A percentile compares a stretch with the other conserved stretches of the same genome.
These are phyloP conservation scores for Australoheros scitulus DNA, from an alignment of 2,113 vertebrate species.

Conservation along the genomic window DNA sequence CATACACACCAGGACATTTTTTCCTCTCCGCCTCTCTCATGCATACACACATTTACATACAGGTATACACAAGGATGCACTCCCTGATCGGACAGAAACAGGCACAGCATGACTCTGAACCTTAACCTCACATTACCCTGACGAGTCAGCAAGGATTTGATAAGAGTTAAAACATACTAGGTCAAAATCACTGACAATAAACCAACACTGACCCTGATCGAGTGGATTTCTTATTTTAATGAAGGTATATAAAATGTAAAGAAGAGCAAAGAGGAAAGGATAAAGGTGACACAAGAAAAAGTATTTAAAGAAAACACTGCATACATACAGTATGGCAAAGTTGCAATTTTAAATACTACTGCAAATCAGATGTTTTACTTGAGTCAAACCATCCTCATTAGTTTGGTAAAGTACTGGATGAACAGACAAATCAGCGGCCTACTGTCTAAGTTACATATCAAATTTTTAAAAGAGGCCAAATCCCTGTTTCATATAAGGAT, in stretches of 20 bases:
- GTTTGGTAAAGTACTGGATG: background rate
- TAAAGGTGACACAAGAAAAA: conserved; percentile 28
- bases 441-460: background rate
- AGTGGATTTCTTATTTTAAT: conserved; percentile 27
- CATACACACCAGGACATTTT: background rate
- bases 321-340: conserved; percentile 10
- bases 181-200: conserved; percentile 18
- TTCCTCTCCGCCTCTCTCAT: background rate
- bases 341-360: background rate
- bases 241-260: conserved; percentile 24
- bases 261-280: conserved; percentile 42
- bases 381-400: background rate
- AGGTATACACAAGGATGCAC: conserved; percentile 35
- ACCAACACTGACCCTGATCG: conserved; percentile 28
- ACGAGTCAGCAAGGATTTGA: conserved; percentile 42
- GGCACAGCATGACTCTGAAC: conserved; percentile 42
- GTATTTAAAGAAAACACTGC: conserved; percentile 31
- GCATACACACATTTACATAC: conserved; percentile 41
- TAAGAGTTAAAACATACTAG: conserved; percentile 7
- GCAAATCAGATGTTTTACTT: background rate
- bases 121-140: conserved; percentile 30
- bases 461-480: background rate
- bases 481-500: background rate
- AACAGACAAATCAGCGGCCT: background rate
- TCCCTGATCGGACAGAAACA: conserved; percentile 65